A percentile compares a stretch with the other conserved stretches of the same genome.
phyloP scores from a whole-genome alignment of 2,888 invertebrate species.

The Lycia hirtaria region DNA sequence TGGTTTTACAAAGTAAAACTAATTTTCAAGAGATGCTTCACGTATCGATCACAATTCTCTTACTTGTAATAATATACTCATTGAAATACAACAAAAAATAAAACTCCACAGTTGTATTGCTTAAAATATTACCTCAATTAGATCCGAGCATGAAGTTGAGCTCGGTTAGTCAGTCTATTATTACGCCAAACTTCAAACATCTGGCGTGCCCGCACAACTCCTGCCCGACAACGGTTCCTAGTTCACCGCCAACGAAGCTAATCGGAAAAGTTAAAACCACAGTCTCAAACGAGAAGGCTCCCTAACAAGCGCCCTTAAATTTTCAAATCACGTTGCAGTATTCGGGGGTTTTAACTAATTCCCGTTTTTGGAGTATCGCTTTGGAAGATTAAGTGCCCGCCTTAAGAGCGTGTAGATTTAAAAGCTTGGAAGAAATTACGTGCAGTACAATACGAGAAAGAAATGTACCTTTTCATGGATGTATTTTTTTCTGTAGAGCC shows the following conservation, averaged over 20 bases:
- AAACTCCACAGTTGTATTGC: too few relatives aligned
- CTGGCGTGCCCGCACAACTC: constrained; percentile 6
- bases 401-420: constrained; percentile 26
- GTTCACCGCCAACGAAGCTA: constrained; percentile 36
- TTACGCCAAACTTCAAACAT: constrained; percentile 12
- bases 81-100: too few relatives aligned
- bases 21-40: too few relatives aligned
- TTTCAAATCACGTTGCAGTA: constrained; percentile 46
- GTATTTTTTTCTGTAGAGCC: neutral
- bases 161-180: constrained; percentile 3
- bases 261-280: constrained; percentile 38
- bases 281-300: constrained; percentile 34
- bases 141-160: neutral
- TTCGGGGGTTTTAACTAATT: constrained; percentile 40
- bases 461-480: too few relatives aligned
- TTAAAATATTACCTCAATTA: constrained; percentile 1
- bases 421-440: constrained; percentile 26
- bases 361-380: constrained; percentile 34
- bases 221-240: constrained; percentile 10
- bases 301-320: constrained; percentile 27
- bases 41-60: too few relatives aligned
- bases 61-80: too few relatives aligned
- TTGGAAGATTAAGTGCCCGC: constrained; percentile 29
- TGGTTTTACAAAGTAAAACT: too few relatives aligned
- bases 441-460: constrained; percentile 6